A percentile compares a stretch with the other conserved stretches of the same genome.
phyloP scores from a whole-genome alignment of 1,140 invertebrate species.

The Drosophila orena region DNA sequence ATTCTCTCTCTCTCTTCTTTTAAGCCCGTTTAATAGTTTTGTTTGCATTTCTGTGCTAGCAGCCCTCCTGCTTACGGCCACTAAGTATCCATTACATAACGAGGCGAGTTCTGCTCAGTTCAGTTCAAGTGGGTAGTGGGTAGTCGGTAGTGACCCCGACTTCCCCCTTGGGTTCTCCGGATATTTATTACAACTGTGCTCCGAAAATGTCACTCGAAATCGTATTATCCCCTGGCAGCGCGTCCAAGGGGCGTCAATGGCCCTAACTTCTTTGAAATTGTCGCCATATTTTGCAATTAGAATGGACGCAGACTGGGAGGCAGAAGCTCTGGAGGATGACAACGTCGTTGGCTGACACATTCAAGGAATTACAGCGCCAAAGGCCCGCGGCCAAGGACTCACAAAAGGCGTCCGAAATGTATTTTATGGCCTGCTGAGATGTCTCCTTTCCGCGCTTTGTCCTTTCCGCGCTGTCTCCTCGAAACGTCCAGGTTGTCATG shows the following conservation, averaged over 20 bases:
- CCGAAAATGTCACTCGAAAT: conserved; percentile 76
- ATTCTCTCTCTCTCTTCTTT: conserved; percentile 16
- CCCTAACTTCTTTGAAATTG: conserved; percentile 78
- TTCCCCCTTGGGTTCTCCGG: not conserved
- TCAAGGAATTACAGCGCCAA: conserved; percentile 78
- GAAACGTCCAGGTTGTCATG: conserved; percentile 50
- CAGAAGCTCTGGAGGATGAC: conserved; percentile 20
- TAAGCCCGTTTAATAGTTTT: conserved; percentile 59
- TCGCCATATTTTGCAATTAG: conserved; percentile 82
- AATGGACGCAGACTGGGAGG: conserved; percentile 29
- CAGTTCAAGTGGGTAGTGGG: conserved; percentile 41
- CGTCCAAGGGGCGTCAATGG: conserved; percentile 66
- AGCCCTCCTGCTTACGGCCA: conserved; percentile 41
- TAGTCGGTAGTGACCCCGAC: conserved; percentile 8
- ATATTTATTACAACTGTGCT: conserved; percentile 61
- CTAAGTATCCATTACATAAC: conserved; percentile 65
- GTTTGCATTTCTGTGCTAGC: conserved; percentile 61
- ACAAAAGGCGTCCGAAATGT: conserved; percentile 70
- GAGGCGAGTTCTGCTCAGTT: conserved; percentile 34
- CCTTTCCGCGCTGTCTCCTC: conserved; percentile 6
- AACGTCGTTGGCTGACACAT: conserved; percentile 57
- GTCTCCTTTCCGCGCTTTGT: conserved; percentile 38
- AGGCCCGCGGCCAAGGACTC: conserved; percentile 53
- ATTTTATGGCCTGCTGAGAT: conserved; percentile 80
- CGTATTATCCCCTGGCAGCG: conserved; percentile 73